Conservation (phyloP, 1,140 invertebrate species). For the Planococcus citri region DNA sequence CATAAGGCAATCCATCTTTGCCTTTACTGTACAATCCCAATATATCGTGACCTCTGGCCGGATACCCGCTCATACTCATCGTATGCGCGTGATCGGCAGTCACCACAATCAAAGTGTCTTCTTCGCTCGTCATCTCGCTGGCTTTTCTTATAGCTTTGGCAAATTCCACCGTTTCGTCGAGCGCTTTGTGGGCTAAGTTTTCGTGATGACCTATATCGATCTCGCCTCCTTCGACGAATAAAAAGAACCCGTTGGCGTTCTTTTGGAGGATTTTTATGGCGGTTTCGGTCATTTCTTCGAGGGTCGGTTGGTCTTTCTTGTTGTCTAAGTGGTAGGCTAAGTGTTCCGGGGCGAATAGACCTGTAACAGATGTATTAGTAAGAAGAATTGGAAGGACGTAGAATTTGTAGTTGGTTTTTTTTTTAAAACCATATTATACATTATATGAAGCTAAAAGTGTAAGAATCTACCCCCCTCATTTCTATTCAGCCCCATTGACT, state of each 20-base stretch:
- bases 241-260: conserved; percentile 52
- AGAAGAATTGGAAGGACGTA: too few species aligned
- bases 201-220: conserved; percentile 57
- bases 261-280: conserved; percentile 63
- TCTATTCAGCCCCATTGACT: too few species aligned
- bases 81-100: conserved; percentile 53
- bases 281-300: conserved; percentile 66
- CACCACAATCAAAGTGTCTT: conserved; percentile 51
- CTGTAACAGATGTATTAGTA: conserved; percentile 29
- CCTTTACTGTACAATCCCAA: conserved; percentile 35
- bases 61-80: conserved; percentile 50
- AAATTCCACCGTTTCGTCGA: conserved; percentile 55
- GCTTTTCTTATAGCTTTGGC: conserved; percentile 43
- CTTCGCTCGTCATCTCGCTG: conserved; percentile 22
- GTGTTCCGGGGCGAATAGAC: conserved; percentile 29
- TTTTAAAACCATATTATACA: too few species aligned
- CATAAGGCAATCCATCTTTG: conserved; percentile 49
- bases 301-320: conserved; percentile 39
- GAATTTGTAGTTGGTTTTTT: too few species aligned
- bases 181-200: conserved; percentile 45
- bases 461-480: too few species aligned
- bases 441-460: too few species aligned
- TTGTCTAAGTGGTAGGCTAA: conserved; percentile 35
- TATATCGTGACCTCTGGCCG: conserved; percentile 53
- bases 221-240: conserved; percentile 52